Evolutionary conservation across 2,113 vertebrate genomes (phyloP).

Genomic region (Notarius quadriscutis): DNA sequence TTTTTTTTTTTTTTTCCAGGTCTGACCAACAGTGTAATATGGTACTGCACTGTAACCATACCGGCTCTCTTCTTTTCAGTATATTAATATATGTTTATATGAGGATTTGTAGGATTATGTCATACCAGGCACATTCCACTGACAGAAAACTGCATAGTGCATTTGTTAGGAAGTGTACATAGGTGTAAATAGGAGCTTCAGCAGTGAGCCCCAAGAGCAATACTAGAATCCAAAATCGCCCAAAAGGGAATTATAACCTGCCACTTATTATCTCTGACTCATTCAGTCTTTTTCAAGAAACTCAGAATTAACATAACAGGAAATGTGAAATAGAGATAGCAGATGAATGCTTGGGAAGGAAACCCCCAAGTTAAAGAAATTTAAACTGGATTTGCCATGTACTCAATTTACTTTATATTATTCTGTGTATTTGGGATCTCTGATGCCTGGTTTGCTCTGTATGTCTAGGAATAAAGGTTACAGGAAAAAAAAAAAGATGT

Average conservation of each 20-base stretch:
- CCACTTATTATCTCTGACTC: background rate
- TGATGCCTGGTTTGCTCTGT: background rate
- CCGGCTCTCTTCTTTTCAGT: background rate
- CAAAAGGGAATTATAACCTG: background rate
- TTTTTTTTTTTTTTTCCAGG: background rate
- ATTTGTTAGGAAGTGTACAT: background rate
- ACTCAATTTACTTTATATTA: background rate
- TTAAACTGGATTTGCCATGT: background rate
- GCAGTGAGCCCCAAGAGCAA: background rate
- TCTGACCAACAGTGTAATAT: constrained; percentile 18
- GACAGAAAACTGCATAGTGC: background rate
- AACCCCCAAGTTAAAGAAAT: background rate
- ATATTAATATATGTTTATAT: background rate
- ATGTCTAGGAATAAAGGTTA: background rate
- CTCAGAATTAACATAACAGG: background rate
- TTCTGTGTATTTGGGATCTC: background rate
- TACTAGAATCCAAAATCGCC: background rate
- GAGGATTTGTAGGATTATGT: constrained; percentile 10
- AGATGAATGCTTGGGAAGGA: background rate
- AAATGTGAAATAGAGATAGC: background rate
- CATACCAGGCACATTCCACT: background rate
- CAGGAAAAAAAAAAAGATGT: background rate
- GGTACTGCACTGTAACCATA: background rate
- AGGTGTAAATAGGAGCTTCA: background rate
- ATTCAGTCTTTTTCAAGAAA: background rate